phyloP scores from a whole-genome alignment of 2,888 invertebrate species.

The Drosophila engyochracea region DNA sequence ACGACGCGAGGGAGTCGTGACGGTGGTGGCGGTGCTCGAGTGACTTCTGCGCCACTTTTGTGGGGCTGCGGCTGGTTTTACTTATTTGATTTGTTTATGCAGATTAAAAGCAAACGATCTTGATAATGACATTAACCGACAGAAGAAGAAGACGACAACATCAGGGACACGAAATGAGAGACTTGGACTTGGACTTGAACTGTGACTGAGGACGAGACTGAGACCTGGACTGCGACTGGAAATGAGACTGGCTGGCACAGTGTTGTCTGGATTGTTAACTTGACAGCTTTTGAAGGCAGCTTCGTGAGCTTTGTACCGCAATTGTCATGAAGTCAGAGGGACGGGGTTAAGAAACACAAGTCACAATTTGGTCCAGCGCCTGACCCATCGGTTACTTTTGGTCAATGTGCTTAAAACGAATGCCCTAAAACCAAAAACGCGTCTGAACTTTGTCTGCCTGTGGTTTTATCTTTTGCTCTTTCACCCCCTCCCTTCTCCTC shows the following conservation, averaged over 20 bases:
- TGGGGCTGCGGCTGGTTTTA: slow-evolving; percentile 57
- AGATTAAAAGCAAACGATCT: slow-evolving; percentile 84
- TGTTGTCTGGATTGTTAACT: slow-evolving; percentile 82
- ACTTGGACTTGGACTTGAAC: slow-evolving; percentile 30
- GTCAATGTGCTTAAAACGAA: slow-evolving; percentile 75
- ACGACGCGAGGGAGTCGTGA: slow-evolving; percentile 51
- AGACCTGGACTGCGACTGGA: slow-evolving; percentile 28
- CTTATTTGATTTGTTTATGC: slow-evolving; percentile 83
- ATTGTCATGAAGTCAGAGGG: slow-evolving; percentile 59
- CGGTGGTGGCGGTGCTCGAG: slow-evolving; percentile 40
- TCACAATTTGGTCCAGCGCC: slow-evolving; percentile 32
- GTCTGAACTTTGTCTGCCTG: slow-evolving; percentile 65
- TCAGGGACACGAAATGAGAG: slow-evolving; percentile 58
- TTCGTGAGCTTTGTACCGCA: slow-evolving; percentile 69
- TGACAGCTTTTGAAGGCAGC: slow-evolving; percentile 82
- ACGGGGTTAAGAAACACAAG: slow-evolving; percentile 4
- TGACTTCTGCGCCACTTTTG: slow-evolving; percentile 77
- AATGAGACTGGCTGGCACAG: slow-evolving; percentile 28
- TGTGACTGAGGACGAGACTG: slow-evolving; percentile 16
- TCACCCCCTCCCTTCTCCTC: slow-evolving; percentile 13
- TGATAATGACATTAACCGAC: slow-evolving; percentile 84
- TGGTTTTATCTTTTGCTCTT: slow-evolving; percentile 15
- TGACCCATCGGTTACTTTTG: slow-evolving; percentile 73
- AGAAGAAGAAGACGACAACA: slow-evolving; percentile 71
- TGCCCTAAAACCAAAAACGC: slow-evolving; percentile 68